Base-by-base conservation (phyloP, 2,888 invertebrate genomes). In the Norana najaformis region DNA sequence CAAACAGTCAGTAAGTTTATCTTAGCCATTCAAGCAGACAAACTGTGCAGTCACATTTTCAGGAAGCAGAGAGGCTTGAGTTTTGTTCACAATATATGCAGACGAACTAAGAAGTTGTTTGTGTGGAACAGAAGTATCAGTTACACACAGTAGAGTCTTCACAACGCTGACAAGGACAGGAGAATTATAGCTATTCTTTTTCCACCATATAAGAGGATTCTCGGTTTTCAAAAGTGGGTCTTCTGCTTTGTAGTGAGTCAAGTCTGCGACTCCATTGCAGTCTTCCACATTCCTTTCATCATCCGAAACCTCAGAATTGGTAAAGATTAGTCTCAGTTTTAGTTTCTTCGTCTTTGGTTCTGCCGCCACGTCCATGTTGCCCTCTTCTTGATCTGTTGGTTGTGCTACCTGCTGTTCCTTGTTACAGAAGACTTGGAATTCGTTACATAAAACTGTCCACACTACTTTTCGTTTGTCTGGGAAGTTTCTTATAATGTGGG, bases 201-300 rank as follows among this genome's bases (percentile, higher is more conserved):
- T 89, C 89, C 41, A 39, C 89, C 39, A 89, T 39, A 38, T 89
- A 39, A 89, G 89, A 89, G 89, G 89, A 89, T n/a, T n/a, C 89
- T 89, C 89, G 35, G 89, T 38, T 89, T 89, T 39, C 38, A 39
- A 39, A 89, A 38, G 18, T 35, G 39, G 89, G 38, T 35, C 18
- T 89, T 89, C 11, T 89, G 35, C 39, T 13, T 89, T 35, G 89
- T 89, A 89, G 37, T 39, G 89, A n/a, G 34, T 89, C 89, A 89
- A 39, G 37, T 89, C 89, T 2, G 89, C 18, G 18, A 37, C 5
- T 89, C 4, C 89, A 89, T n/a, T n/a, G n/a, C 39, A 20, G 11
- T 89, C n/a, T 36, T 14, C 88, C 30, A n/a, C 89, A 89, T 89
- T 39, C 14, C 37, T 37, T 89, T 89, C 41, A 39, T 89, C 38